Evolutionary conservation across 2,113 vertebrate species (phyloP).

Genomic region (Saimiri boliviensis): DNA sequence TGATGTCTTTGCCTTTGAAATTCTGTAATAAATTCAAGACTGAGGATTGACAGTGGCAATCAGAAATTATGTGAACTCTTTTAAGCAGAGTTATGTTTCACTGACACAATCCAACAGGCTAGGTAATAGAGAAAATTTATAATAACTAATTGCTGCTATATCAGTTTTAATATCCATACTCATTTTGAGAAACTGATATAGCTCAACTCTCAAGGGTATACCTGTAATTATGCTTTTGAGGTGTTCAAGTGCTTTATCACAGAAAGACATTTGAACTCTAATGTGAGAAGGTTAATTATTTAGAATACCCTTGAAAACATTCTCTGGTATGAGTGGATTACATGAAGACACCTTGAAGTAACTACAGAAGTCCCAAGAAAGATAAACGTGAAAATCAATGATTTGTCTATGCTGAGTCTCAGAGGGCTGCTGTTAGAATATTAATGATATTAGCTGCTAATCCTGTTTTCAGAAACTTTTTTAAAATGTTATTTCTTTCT

Average conservation of each 20-base stretch:
- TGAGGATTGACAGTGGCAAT: neutral
- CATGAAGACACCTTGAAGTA: constrained; percentile 67
- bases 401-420: constrained; percentile 49
- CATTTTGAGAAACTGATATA: constrained; percentile 58
- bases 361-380: constrained; percentile 66
- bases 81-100: constrained; percentile 60
- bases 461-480: constrained; percentile 53
- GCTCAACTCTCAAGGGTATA: constrained; percentile 64
- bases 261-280: constrained; percentile 75
- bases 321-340: constrained; percentile 73
- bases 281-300: constrained; percentile 79
- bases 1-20: constrained; percentile 47
- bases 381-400: constrained; percentile 75
- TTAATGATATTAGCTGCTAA: constrained; percentile 55
- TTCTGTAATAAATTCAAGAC: neutral
- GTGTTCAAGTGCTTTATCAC: constrained; percentile 75
- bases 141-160: constrained; percentile 68
- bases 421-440: constrained; percentile 60
- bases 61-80: constrained; percentile 13
- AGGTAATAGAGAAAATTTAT: constrained; percentile 60
- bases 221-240: constrained; percentile 76
- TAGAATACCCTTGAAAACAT: constrained; percentile 74
- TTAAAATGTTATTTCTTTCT: constrained; percentile 56
- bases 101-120: constrained; percentile 47
- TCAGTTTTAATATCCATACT: constrained; percentile 74